phyloP scores from a whole-genome alignment of 2,888 invertebrate species.

The Tribolium freemani region DNA sequence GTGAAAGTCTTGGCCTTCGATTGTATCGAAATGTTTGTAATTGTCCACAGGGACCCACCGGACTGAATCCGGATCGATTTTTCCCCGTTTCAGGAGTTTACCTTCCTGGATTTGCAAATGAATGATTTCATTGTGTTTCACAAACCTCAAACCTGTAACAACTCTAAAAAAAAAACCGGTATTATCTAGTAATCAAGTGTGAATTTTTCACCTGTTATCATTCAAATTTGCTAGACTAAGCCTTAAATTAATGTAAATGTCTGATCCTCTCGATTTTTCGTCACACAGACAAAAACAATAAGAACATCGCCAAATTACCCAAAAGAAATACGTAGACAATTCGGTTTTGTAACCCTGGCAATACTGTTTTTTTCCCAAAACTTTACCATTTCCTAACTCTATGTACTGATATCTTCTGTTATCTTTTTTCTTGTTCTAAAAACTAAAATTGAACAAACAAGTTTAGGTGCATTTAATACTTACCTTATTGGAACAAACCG shows the following conservation, averaged over 20 bases:
- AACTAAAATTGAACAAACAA: background rate
- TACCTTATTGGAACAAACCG: constrained; percentile 77
- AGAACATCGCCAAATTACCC: constrained; percentile 89
- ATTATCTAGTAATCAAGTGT: too few species aligned
- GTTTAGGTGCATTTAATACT: constrained; percentile 55
- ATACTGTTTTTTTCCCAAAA: background rate
- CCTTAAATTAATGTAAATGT: constrained; percentile 83
- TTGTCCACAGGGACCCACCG: constrained; percentile 80
- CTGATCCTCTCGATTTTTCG: constrained; percentile 67
- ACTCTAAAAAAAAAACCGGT: constrained; percentile 66
- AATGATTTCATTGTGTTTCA: constrained; percentile 82
- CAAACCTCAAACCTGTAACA: constrained; percentile 83
- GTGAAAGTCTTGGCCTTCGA: constrained; percentile 80
- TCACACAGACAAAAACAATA: constrained; percentile 87
- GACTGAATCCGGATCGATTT: constrained; percentile 73
- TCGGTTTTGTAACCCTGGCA: background rate
- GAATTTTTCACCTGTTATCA: constrained; percentile 58
- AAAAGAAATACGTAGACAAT: constrained; percentile 89
- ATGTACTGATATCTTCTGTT: constrained; percentile 18
- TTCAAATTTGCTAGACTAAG: constrained; percentile 70
- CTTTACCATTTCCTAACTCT: background rate
- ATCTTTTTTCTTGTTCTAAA: background rate
- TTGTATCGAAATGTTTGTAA: constrained; percentile 71
- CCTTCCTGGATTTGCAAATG: constrained; percentile 88
- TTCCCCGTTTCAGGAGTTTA: constrained; percentile 75